Percentiles rank a stretch among this genome's conserved stretches.
These are phyloP conservation scores for Picus viridis DNA, from an alignment of 2,797 vertebrate genomes.

Conservation along the genomic window DNA sequence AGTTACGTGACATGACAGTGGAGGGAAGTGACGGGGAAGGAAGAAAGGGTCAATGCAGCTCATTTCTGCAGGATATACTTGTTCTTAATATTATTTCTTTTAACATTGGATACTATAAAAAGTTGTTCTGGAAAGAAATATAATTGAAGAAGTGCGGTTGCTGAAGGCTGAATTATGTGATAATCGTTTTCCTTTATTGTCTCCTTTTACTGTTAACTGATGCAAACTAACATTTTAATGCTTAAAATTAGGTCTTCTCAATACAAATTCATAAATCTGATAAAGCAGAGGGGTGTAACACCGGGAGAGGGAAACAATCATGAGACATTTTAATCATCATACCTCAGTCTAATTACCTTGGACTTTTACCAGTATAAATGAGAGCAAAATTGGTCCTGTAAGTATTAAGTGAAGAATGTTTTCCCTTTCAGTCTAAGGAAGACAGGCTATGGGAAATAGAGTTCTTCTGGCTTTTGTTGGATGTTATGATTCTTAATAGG, in stretches of 20 bases:
- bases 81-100: constrained; percentile 7
- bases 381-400: constrained; percentile 13
- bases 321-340: background rate
- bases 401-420: constrained; percentile 30
- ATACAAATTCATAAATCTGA: background rate
- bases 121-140: background rate
- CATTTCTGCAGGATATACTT: constrained; percentile 1
- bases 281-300: background rate
- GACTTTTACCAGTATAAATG: constrained; percentile 12
- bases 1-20: background rate
- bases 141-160: background rate
- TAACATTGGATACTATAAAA: background rate
- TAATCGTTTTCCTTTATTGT: background rate
- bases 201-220: background rate
- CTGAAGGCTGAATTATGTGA: background rate
- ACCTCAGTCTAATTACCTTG: background rate
- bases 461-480: constrained; percentile 52
- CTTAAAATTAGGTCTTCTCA: background rate
- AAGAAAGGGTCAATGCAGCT: background rate
- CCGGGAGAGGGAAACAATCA: background rate
- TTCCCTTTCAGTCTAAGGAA: constrained; percentile 26
- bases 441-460: constrained; percentile 43
- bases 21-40: background rate
- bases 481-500: constrained; percentile 57
- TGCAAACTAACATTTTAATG: background rate